These are phyloP conservation scores for Hippocampus kuda DNA, from an alignment of 2,797 vertebrate species.

Conservation along the genomic window DNA sequence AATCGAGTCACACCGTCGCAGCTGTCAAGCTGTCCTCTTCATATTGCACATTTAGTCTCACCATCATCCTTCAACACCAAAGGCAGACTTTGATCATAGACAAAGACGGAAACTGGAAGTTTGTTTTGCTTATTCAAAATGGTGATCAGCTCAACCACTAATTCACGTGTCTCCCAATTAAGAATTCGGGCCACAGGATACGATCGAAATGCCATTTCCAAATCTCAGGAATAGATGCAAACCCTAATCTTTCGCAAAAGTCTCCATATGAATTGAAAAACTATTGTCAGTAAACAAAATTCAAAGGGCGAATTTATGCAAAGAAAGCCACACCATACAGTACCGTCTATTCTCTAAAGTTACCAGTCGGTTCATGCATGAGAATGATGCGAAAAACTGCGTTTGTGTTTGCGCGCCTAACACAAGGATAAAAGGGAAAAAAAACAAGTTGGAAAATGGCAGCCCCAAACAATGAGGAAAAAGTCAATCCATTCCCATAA, in stretches of 20 bases:
- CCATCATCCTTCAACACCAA: not conserved
- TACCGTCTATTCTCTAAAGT: not conserved
- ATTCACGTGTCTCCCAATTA: not conserved
- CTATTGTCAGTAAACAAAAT: not conserved
- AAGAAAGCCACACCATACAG: not conserved
- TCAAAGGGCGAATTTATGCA: not conserved
- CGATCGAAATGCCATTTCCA: not conserved
- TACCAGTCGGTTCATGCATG: not conserved
- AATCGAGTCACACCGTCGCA: not conserved
- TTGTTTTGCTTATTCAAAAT: not conserved
- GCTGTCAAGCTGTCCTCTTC: not conserved
- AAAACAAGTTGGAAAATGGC: not conserved
- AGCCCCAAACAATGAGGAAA: conserved; percentile 1
- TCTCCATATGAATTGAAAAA: not conserved
- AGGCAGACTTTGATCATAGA: not conserved
- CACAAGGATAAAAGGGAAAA: not conserved
- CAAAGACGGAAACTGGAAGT: not conserved
- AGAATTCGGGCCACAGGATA: not conserved
- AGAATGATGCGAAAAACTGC: not conserved
- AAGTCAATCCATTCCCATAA: no score
- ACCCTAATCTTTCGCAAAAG: not conserved
- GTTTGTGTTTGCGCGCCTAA: no score
- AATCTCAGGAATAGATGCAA: not conserved
- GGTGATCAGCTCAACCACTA: not conserved
- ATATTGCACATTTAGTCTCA: not conserved